Evolutionary conservation across 2,888 invertebrate species (phyloP).

Genomic region (Latrodectus hesperus): DNA sequence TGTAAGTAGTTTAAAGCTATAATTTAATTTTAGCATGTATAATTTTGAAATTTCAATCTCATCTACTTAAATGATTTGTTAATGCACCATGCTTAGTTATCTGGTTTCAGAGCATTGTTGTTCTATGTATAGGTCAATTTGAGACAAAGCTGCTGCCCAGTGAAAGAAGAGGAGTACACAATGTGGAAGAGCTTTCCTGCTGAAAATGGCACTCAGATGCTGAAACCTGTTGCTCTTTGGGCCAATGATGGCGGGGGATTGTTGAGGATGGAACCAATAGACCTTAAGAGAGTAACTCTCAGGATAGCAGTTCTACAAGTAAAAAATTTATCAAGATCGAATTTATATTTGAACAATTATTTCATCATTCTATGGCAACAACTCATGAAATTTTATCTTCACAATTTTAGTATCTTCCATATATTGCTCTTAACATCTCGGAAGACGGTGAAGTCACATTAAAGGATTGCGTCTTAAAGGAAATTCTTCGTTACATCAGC

Average conservation of each 20-base stretch:
- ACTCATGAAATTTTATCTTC: too few relatives aligned
- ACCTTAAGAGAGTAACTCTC: slow-evolving; percentile 26
- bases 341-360: too few relatives aligned
- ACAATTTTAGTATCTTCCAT: slow-evolving; percentile 40
- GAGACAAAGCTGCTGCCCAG: slow-evolving; percentile 7
- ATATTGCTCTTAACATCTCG: slow-evolving; percentile 3
- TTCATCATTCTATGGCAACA: too few relatives aligned
- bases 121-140: slow-evolving; percentile 1
- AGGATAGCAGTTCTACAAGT: slow-evolving; percentile 49
- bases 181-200: slow-evolving; percentile 44
- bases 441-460: slow-evolving; percentile 21
- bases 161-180: slow-evolving; percentile 2
- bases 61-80: too few relatives aligned
- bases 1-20: too few relatives aligned
- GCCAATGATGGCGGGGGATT: slow-evolving; percentile 26
- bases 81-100: too few relatives aligned
- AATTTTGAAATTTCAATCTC: too few relatives aligned
- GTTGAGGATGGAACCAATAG: slow-evolving; percentile 24
- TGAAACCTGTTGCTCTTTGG: slow-evolving; percentile 54
- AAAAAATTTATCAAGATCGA: background rate
- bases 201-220: slow-evolving; percentile 38
- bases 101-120: background rate
- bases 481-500: slow-evolving; percentile 34
- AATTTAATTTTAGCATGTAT: too few relatives aligned
- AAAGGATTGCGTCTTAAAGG: slow-evolving; percentile 41